Conservation (phyloP, 2,797 vertebrate genomes). For the Anguilla megastoma region DNA sequence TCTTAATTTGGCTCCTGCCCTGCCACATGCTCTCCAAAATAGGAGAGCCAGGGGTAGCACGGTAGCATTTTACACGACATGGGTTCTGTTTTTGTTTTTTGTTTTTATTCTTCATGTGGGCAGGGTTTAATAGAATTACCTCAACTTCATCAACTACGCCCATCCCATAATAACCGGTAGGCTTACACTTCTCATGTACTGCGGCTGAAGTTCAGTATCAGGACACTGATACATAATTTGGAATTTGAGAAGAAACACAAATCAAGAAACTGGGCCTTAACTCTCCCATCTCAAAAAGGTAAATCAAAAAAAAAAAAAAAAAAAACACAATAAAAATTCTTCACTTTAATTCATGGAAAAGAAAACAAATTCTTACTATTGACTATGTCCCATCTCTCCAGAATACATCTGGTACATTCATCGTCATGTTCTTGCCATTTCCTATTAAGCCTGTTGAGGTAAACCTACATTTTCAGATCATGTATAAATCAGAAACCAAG, state of each 20-base stretch:
- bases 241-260: slow-evolving; percentile 7
- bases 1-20: slow-evolving; percentile 19
- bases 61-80: background rate
- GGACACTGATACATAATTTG: slow-evolving; percentile 21
- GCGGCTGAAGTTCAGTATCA: slow-evolving; percentile 21
- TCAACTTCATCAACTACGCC: background rate
- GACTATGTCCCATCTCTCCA: slow-evolving; percentile 77
- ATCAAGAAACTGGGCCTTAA: slow-evolving; percentile 38
- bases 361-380: slow-evolving; percentile 56
- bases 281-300: slow-evolving; percentile 50
- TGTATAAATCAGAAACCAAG: slow-evolving; percentile 84
- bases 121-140: slow-evolving; percentile 7
- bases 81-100: background rate
- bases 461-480: slow-evolving; percentile 85
- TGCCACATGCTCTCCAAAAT: background rate
- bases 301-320: slow-evolving; percentile 66
- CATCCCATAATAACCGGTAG: slow-evolving; percentile 1
- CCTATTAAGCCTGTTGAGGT: slow-evolving; percentile 86
- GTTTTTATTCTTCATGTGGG: background rate
- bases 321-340: slow-evolving; percentile 64
- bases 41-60: slow-evolving; percentile 8
- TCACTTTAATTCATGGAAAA: slow-evolving; percentile 57
- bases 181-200: background rate
- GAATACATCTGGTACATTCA: slow-evolving; percentile 91
- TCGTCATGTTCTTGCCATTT: slow-evolving; percentile 85